Evolutionary conservation across 2,888 invertebrate genomes (phyloP).

Genomic region (Aromia moschata): DNA sequence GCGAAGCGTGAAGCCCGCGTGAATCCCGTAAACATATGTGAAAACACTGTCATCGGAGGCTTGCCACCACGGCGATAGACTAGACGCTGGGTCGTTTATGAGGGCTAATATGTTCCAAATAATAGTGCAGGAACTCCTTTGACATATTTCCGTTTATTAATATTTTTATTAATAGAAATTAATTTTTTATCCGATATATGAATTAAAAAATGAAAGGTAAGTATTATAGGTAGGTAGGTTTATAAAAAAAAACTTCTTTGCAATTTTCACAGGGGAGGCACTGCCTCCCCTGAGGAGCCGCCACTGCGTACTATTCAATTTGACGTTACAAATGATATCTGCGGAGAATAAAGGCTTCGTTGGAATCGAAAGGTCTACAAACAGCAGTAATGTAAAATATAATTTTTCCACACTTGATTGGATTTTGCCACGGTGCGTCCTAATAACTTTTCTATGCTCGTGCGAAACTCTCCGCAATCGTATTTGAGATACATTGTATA

Average conservation of each 20-base stretch:
- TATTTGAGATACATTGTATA: constrained; percentile 1
- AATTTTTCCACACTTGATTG: constrained; percentile 17
- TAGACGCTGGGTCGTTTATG: too few species aligned
- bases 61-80: not conserved
- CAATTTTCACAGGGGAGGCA: too few species aligned
- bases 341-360: constrained; percentile 10
- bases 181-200: not conserved
- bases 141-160: not conserved
- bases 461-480: constrained; percentile 2
- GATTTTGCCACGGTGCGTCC: constrained; percentile 1
- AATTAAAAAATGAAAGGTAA: too few species aligned
- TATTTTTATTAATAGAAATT: not conserved
- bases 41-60: not conserved
- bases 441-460: constrained; percentile 14
- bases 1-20: not conserved
- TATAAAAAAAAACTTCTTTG: too few species aligned
- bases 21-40: too few species aligned
- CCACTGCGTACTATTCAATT: constrained; percentile 3
- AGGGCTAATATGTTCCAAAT: too few species aligned
- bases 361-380: constrained; percentile 4
- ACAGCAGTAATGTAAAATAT: constrained; percentile 13
- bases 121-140: too few species aligned
- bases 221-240: too few species aligned
- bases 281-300: not conserved
- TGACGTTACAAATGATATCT: constrained; percentile 10